Base-by-base conservation (phyloP, 2,113 vertebrate genomes). In the Theristicus caerulescens region DNA sequence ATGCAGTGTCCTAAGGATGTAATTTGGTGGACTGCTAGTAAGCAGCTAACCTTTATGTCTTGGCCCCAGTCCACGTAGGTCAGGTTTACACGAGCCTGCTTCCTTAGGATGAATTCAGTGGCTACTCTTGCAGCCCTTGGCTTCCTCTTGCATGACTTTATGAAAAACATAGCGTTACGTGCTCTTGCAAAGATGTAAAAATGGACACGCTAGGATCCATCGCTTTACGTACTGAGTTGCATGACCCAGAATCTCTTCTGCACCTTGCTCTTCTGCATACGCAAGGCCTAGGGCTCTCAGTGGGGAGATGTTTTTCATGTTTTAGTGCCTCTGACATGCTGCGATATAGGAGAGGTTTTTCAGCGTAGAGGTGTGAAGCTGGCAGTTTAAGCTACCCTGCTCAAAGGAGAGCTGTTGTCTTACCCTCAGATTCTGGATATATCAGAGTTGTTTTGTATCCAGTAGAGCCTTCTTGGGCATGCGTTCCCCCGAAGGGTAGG, bases 141-240 rank as follows among this genome's bases (percentile, higher is more conserved):
- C 67, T 79, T 94, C 54, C 21, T 62, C 5, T 66, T 90, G 21
- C 25, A 32, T 2, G 7, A 1, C 22, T 51, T 40, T 2, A 38
- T 10, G 51, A 4, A 26, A n/a, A 47, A 36, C 14, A 0, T 2
- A 4, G 7, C 0, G 0, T 64, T 64, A 2, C 0, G 7, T 32
- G 62, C 16, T 54, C 16, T 31, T 74, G 73, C 17, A 46, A 14
- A 71, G 40, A 14, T 40, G 21, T 10, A 1, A 22, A 16, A 31
- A 10, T 8, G 26, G 38, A 29, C 13, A 10, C 0, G 0, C 1
- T 34, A 4, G 3, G 1, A 0, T 52, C 4, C 5, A 7, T 46
- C 3, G 2, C 6, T 78, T 62, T 2, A 29, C 8, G 11, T 70
- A 4, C 26, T 2, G 21, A 55, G 24, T 15, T 82, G 24, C 4